Evolutionary conservation across 2,888 invertebrate genomes (phyloP), one percentile per base, ranked within the genome.

Genomic region (Periphyllus acericola): DNA sequence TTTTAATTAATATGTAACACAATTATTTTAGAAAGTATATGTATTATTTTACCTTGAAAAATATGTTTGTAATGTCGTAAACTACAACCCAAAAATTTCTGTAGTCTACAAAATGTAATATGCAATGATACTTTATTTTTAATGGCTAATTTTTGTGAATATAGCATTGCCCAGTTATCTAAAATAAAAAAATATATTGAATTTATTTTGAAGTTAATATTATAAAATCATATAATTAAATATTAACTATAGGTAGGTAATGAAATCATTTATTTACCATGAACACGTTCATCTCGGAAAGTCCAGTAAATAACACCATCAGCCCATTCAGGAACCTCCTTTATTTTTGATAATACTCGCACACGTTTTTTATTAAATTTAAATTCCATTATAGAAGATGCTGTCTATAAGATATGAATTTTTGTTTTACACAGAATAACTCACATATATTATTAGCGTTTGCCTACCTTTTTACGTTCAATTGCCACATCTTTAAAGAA

Each of bases 131-230:
- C 92, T 91, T 96, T 93, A 90, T 96, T 93, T 92, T 97, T 96
- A 32, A 97, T 91, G 0, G 97, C 97, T 85, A 96, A 92, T 91
- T 95, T 95, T 92, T 98, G 98, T 0, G 97, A 96, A 91, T 95
- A 97, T 0, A 98, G 92, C 90, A 97, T 93, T 0, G 97, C 96
- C 98, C 98, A 98, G 91, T 98, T 98, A 91, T 98, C 98, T 94
- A 91, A 60, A 91, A 91, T 89, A 86, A 81, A 90, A 75, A 66
- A 88, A 87, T 11, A 14, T 46, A 46, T 3, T 14, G 1, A n/a
- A n/a, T n/a, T n/a, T n/a, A n/a, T 46, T 46, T 46, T 46, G 4
- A 6, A 84, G 80, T 46, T 4, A 1, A 9, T 3, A 9, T 8
- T 40, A 76, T 5, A n/a, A 5, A 8, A 76, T 40, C n/a, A 46